Conservation (phyloP, 2,888 invertebrate species). For the Limnephilus auricula region DNA sequence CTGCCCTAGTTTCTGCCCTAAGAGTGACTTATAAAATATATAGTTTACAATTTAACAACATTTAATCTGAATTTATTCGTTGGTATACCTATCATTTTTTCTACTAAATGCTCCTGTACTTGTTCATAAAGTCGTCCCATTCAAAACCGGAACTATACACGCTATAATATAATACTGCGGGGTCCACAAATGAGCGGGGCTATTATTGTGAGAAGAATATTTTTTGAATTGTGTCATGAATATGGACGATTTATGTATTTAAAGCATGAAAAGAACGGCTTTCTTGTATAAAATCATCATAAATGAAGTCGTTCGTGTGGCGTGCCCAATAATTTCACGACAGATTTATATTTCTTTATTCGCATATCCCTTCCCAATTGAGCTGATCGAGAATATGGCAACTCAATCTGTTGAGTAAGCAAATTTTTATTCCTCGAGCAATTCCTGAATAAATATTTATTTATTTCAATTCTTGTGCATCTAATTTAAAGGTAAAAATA, state of each 20-base stretch:
- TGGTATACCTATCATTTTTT: too few relatives aligned
- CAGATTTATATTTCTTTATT: background rate
- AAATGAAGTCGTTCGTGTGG: background rate
- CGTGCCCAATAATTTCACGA: background rate
- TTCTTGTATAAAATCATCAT: background rate
- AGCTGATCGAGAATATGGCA: background rate
- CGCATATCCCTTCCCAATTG: background rate
- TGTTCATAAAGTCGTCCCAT: background rate
- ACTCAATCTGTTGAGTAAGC: background rate
- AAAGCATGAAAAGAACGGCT: background rate
- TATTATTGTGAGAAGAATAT: background rate
- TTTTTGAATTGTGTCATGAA: background rate
- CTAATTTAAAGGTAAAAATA: too few relatives aligned
- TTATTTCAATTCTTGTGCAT: too few relatives aligned
- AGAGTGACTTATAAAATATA: too few relatives aligned
- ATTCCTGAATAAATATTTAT: too few relatives aligned
- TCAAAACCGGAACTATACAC: background rate
- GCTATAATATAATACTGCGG: background rate
- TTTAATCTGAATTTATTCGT: too few relatives aligned
- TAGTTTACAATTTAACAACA: too few relatives aligned
- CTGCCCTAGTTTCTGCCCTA: too few relatives aligned
- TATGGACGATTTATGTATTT: background rate
- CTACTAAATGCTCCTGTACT: background rate
- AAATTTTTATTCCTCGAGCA: background rate
- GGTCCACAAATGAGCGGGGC: background rate